Percentiles rank a stretch among this genome's conserved stretches.
phyloP scores from a whole-genome alignment of 2,888 invertebrate species.

The Acleris emargana region DNA sequence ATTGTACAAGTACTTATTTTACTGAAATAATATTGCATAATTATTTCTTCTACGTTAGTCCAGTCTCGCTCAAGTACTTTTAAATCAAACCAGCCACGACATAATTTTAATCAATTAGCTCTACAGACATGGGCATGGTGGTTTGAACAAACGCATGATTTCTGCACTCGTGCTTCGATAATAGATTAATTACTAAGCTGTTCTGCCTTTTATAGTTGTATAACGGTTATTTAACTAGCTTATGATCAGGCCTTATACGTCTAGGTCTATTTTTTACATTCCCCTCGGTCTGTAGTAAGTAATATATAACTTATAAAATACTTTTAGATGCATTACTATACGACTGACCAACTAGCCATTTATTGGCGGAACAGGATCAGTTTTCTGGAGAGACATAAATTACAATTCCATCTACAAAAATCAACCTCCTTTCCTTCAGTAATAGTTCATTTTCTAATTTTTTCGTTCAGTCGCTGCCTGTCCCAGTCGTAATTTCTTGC shows the following conservation, averaged over 20 bases:
- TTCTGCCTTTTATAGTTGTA: conserved; percentile 3
- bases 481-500: not conserved
- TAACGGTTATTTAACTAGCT: conserved; percentile 16
- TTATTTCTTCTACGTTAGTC: too few species aligned
- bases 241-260: not conserved
- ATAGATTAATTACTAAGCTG: conserved; percentile 1
- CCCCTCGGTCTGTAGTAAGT: not conserved
- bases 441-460: too few species aligned
- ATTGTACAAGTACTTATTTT: too few species aligned
- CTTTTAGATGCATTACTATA: too few species aligned
- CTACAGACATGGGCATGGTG: conserved; percentile 8
- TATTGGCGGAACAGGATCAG: too few species aligned
- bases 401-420: too few species aligned
- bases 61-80: not conserved
- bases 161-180: conserved; percentile 12
- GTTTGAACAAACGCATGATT: conserved; percentile 7
- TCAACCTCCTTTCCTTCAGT: too few species aligned
- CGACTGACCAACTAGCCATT: too few species aligned
- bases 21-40: too few species aligned
- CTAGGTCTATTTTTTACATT: not conserved
- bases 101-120: conserved; percentile 7
- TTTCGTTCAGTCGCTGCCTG: not conserved
- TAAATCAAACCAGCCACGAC: conserved; percentile 5
- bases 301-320: not conserved
- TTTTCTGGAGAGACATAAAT: too few species aligned